Evolutionary conservation across 2,113 vertebrate genomes (phyloP).

Genomic region (Cinclus cinclus): DNA sequence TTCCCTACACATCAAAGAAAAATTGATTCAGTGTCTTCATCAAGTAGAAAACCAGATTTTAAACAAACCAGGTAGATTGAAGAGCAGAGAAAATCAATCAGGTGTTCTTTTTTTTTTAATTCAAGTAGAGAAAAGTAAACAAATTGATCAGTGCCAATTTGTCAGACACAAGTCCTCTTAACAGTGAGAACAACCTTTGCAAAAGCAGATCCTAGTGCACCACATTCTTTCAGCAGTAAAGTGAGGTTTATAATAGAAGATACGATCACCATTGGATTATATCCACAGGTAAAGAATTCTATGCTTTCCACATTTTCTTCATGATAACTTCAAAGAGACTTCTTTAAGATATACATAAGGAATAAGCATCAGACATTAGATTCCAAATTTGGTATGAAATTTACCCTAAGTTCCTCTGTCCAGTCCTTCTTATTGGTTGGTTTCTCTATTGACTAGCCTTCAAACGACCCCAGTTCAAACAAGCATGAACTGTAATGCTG

Average conservation of each 20-base stretch:
- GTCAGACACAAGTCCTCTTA: background rate
- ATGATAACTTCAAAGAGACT: background rate
- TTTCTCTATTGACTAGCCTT: background rate
- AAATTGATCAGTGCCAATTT: background rate
- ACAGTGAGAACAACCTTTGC: background rate
- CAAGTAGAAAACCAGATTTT: background rate
- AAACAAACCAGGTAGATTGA: background rate
- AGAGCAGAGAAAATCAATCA: conserved; percentile 20
- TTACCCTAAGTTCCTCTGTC: background rate
- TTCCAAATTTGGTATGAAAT: background rate
- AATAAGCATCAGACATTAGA: background rate
- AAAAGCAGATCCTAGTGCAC: background rate
- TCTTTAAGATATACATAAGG: background rate
- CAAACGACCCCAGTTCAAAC: background rate
- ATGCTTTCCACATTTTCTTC: background rate
- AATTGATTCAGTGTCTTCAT: background rate
- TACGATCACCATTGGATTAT: background rate
- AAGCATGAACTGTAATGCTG: background rate
- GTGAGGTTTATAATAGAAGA: background rate
- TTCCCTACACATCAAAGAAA: background rate
- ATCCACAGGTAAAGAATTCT: background rate
- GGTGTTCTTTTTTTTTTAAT: background rate
- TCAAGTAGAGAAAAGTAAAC: background rate
- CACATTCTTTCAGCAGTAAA: background rate
- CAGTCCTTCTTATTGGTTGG: background rate